A percentile compares a stretch with the other conserved stretches of the same genome.
These are phyloP conservation scores for Pipa parva DNA, from an alignment of 2,113 vertebrate genomes.

Conservation along the genomic window DNA sequence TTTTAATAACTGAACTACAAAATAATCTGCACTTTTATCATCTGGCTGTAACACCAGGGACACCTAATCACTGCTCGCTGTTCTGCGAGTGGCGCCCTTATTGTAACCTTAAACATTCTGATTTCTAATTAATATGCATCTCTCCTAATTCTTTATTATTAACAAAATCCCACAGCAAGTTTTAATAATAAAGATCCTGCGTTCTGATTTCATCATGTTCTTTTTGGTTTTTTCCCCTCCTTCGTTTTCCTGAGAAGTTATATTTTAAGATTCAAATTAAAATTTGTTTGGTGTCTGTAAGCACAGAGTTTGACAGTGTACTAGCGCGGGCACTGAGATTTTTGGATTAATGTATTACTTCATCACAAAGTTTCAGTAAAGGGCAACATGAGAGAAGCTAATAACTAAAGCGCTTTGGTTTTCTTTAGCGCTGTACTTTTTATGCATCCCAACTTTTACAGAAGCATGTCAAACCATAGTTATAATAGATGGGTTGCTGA, in stretches of 20 bases:
- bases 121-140: neutral
- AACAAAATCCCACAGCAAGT: neutral
- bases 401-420: conserved; percentile 36
- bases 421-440: conserved; percentile 27
- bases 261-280: neutral
- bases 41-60: neutral
- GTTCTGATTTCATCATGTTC: neutral
- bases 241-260: neutral
- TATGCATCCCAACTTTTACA: conserved; percentile 51
- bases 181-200: neutral
- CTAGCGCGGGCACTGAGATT: conserved; percentile 5
- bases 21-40: conserved; percentile 7
- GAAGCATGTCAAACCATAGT: conserved; percentile 43
- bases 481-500: conserved; percentile 42
- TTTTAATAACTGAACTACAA: conserved; percentile 19
- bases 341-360: conserved; percentile 24
- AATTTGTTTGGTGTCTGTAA: neutral
- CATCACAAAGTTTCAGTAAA: conserved; percentile 25
- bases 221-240: neutral
- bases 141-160: neutral
- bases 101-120: conserved; percentile 8
- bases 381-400: conserved; percentile 16
- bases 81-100: neutral
- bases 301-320: neutral
- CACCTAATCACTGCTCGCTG: neutral